Evolutionary conservation across 1,140 invertebrate species (phyloP), one percentile per base, ranked within the genome.

Genomic region (Tetranychus urticae): DNA sequence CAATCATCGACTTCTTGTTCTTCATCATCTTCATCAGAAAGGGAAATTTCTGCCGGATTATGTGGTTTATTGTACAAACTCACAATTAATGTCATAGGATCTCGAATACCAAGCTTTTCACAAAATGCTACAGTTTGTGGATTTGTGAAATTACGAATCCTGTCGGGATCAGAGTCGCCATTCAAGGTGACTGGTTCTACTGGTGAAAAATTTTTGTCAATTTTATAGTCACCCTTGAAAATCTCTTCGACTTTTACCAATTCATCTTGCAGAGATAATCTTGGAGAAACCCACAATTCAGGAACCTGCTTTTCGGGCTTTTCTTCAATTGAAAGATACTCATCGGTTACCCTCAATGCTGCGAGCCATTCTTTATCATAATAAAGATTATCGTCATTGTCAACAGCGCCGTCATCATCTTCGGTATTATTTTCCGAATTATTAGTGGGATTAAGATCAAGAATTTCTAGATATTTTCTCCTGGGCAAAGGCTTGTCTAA

Each of bases 361-460:
- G 82, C 80, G 34, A 97, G 72, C 93, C 93, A 97, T 75, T 97
- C 90, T n/a, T 82, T 72, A 75, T 97, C 92, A 71, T 93, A 85
- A 58, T 79, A 76, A 12, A 96, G 70, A 62, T 78, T 72, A 61
- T 57, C 39, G 50, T 62, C 37, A 35, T 39, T 39, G 50, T 56
- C 3, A 12, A 96, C 70, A 62, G 78, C 72, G 59, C 52, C 46
- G 54, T 62, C 35, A 35, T 39, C 39, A 50, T 56, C 2, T 62
- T 60, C 33, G 68, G 66, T 55, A 23, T 66, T 59, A 56, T 63
- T 23, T 42, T 5, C 10, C 10, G 10, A 1, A 42, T 10, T 42
- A 42, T 42, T 42, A 1, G 42, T 64, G 13, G 46, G 56, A 2
- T 60, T 37, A 45, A 68, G 63, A 37, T 68, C 64, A 52, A 68